A percentile compares a stretch with the other conserved stretches of the same genome.
phyloP scores from a whole-genome alignment of 2,113 vertebrate genomes.

The Grantiella picta region DNA sequence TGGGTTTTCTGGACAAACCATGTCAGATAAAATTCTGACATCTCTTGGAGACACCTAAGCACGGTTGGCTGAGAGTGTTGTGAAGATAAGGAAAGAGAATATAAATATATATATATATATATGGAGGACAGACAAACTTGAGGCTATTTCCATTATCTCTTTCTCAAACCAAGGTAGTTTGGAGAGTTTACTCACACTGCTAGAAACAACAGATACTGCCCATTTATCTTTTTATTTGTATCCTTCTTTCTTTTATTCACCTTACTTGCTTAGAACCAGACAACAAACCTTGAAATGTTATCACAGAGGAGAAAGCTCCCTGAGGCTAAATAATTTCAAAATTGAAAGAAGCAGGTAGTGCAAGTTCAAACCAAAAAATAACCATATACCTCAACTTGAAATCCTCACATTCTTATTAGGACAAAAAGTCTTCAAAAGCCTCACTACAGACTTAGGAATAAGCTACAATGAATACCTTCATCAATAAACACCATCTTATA shows the following conservation, averaged over 20 bases:
- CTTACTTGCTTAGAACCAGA: neutral
- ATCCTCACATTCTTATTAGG: neutral
- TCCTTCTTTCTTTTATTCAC: neutral
- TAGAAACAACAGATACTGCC: neutral
- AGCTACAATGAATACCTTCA: neutral
- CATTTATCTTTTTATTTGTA: neutral
- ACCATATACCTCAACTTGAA: neutral
- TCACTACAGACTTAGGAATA: neutral
- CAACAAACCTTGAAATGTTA: neutral
- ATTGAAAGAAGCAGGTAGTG: neutral
- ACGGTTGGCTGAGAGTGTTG: fast-evolving
- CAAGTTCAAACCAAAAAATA: neutral
- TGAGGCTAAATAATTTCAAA: neutral
- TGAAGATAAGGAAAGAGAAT: neutral
- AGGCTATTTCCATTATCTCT: neutral
- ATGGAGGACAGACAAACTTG: neutral
- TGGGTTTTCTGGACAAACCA: neutral
- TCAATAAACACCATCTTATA: neutral
- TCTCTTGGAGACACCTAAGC: neutral
- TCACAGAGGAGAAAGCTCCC: neutral
- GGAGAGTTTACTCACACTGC: neutral
- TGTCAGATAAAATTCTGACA: neutral
- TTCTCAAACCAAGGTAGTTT: neutral
- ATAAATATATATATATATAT: neutral
- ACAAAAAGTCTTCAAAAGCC: neutral